These are phyloP conservation scores for Bombus cullumanus DNA, from an alignment of 1,140 invertebrate genomes.

Conservation along the genomic window DNA sequence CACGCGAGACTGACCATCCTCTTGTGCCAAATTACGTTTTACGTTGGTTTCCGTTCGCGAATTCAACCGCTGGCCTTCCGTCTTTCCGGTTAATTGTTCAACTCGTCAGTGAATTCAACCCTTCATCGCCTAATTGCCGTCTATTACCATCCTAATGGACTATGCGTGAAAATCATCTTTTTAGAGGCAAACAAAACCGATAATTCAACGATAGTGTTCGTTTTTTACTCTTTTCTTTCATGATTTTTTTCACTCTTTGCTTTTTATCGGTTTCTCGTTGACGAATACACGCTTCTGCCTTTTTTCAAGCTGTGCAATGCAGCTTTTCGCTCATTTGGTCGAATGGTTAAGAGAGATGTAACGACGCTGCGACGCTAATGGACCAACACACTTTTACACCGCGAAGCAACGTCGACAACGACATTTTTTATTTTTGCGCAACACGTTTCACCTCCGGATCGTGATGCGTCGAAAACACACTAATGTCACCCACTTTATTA, in stretches of 20 bases:
- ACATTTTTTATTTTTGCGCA: not conserved
- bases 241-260: not conserved
- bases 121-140: slow-evolving; percentile 47
- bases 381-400: slow-evolving; percentile 20
- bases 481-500: slow-evolving; percentile 3
- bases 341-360: slow-evolving; percentile 1
- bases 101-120: slow-evolving; percentile 38
- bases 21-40: slow-evolving; percentile 40
- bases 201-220: not conserved
- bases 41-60: not conserved
- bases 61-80: not conserved
- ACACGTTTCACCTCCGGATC: not conserved
- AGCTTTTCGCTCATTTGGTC: not conserved
- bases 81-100: slow-evolving; percentile 32
- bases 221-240: no score
- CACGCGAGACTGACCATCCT: slow-evolving; percentile 14
- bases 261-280: not conserved
- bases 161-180: not conserved
- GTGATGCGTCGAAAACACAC: no score
- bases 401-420: not conserved
- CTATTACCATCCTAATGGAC: slow-evolving; percentile 53
- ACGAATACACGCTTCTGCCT: not conserved
- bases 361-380: slow-evolving; percentile 4
- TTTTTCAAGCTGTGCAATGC: no score
- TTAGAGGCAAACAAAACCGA: not conserved